phyloP scores from a whole-genome alignment of 2,113 vertebrate species.

The Brachyistius frenatus region DNA sequence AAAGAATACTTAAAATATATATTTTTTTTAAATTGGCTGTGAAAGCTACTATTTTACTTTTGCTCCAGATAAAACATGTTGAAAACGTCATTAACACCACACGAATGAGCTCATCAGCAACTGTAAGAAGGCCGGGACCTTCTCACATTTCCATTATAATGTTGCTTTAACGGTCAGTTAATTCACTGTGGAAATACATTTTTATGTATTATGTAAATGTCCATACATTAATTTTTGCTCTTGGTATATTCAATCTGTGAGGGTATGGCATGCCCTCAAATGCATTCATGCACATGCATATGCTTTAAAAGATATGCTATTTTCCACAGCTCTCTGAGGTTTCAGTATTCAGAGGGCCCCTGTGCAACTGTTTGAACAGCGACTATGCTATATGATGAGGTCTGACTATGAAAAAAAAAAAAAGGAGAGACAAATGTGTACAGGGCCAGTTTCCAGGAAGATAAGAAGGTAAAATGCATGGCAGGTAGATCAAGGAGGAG shows the following conservation, averaged over 20 bases:
- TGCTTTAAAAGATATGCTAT: slow-evolving; percentile 10
- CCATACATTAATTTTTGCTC: neutral
- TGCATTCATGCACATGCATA: slow-evolving; percentile 8
- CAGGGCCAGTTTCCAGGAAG: slow-evolving; percentile 3
- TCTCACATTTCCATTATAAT: slow-evolving; percentile 34
- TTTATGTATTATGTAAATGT: neutral
- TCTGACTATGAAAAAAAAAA: slow-evolving; percentile 22
- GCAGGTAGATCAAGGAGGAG: neutral
- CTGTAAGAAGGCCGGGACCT: slow-evolving; percentile 24
- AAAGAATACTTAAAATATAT: neutral
- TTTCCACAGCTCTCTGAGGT: slow-evolving; percentile 17
- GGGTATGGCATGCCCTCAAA: slow-evolving; percentile 2
- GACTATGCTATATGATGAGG: slow-evolving; percentile 26
- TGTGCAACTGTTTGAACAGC: slow-evolving; percentile 27
- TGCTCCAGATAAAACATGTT: slow-evolving; percentile 9
- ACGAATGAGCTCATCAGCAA: slow-evolving; percentile 40
- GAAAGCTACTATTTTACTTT: slow-evolving; percentile 23
- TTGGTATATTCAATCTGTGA: neutral
- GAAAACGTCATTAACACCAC: slow-evolving; percentile 52
- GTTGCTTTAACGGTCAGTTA: slow-evolving; percentile 1
- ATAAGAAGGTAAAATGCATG: slow-evolving; percentile 35
- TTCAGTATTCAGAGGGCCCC: slow-evolving; percentile 16
- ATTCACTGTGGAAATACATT: neutral
- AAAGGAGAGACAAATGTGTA: neutral
- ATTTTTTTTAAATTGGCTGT: neutral